Evolutionary conservation across 2,797 vertebrate species (phyloP), one percentile per base, ranked within the genome.

Genomic region (Natrix natrix): DNA sequence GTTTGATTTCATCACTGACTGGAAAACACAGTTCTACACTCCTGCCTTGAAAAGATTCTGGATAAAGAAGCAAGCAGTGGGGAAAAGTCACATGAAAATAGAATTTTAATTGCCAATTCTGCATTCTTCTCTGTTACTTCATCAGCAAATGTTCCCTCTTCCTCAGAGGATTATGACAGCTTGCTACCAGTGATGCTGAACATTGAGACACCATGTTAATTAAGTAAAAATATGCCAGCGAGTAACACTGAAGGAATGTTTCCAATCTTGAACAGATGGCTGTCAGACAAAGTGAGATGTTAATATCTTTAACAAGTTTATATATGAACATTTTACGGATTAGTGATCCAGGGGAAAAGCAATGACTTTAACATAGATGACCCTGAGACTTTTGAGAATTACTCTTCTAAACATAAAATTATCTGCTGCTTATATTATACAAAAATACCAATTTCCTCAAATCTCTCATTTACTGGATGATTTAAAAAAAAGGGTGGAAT

Each of bases 21-120:
- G 22, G 78, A 83, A 48, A 48, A 83, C 20, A 83, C 37, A 83
- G 78, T 83, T 83, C 78, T 83, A 48, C 8, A 48, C 24, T 24
- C 78, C 10, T 83, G 37, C 11, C 43, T 94, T 91, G 93, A 90
- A 90, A 94, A 95, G 3, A 87, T 91, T 91, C 92, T 24, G 92
- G 89, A n/a, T 91, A 91, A 95, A 92, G 28, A 89, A 86, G 0
- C 66, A 87, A 93, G 93, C 20, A 83, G 32, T 17, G 14, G 32
- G 66, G 20, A 5, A 12, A 48, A 55, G 0, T 24, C 95, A 92
- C 93, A 95, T 96, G 96, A 95, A 94, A 87, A 96, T 88, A 22
- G 28, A 95, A 94, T 90, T 93, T 90, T 89, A 95, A 94, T 93
- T 94, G 59, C 93, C 93, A 97, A 93, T n/a, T 11, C 91, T 89